These are phyloP conservation scores for Bombus terrestris DNA, from an alignment of 1,140 invertebrate genomes.

Conservation along the genomic window DNA sequence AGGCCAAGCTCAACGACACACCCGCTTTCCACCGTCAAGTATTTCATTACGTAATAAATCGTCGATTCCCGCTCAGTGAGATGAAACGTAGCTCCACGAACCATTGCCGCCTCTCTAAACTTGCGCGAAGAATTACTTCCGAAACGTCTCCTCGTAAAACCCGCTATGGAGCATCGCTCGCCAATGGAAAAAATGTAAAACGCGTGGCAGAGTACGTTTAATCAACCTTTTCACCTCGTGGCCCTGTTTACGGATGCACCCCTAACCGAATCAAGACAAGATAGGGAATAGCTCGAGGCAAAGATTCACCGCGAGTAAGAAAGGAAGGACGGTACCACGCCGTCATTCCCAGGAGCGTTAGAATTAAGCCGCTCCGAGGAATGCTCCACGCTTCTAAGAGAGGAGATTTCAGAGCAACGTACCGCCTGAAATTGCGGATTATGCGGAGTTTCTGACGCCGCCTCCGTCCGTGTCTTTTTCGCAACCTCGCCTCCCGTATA, in stretches of 20 bases:
- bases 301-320: neutral
- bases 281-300: neutral
- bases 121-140: neutral
- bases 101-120: too few species aligned
- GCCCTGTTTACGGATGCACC: neutral
- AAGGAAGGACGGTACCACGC: too few species aligned
- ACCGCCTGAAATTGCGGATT: constrained; percentile 69
- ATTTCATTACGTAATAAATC: constrained; percentile 56
- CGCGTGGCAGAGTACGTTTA: neutral
- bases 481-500: neutral
- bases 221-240: neutral
- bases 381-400: constrained; percentile 25
- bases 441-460: constrained; percentile 47
- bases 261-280: neutral
- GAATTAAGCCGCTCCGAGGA: constrained; percentile 62
- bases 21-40: constrained; percentile 48
- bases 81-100: constrained; percentile 10
- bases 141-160: too few species aligned
- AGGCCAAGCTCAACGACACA: constrained; percentile 24
- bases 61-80: constrained; percentile 15
- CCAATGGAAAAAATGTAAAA: neutral
- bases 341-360: constrained; percentile 49
- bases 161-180: neutral
- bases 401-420: constrained; percentile 63
- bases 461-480: constrained; percentile 46